phyloP scores from a whole-genome alignment of 2,797 vertebrate genomes.

The Xiphorhynchus erythropygius region DNA sequence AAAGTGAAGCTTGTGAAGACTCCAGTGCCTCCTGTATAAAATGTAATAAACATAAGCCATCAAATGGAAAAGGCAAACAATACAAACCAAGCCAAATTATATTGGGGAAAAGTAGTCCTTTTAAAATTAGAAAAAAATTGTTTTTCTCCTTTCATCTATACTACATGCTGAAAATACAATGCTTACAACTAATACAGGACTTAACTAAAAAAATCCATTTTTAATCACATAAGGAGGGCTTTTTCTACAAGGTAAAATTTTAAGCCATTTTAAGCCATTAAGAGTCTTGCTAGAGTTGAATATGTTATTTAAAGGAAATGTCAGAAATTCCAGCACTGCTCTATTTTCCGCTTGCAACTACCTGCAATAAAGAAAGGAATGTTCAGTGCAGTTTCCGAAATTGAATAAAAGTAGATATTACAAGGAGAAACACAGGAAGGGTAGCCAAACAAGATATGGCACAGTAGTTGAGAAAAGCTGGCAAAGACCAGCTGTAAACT shows the following conservation, averaged over 20 bases:
- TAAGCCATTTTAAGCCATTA: not conserved
- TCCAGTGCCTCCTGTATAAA: not conserved
- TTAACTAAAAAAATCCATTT: not conserved
- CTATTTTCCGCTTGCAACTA: not conserved
- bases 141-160: not conserved
- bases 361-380: not conserved
- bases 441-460: not conserved
- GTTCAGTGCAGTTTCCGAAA: not conserved
- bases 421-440: not conserved
- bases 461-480: not conserved
- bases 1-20: not conserved
- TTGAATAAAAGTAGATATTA: not conserved
- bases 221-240: not conserved
- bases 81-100: not conserved
- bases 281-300: not conserved
- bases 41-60: not conserved
- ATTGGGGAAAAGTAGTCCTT: not conserved
- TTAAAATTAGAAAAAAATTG: not conserved
- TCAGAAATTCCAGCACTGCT: not conserved
- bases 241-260: slow-evolving; percentile 1
- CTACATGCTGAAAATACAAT: not conserved
- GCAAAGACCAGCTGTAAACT: slow-evolving; percentile 5
- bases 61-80: not conserved
- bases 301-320: not conserved
- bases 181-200: not conserved